Base-by-base conservation (phyloP, 2,888 invertebrate genomes). In the Daptonema setosum region DNA sequence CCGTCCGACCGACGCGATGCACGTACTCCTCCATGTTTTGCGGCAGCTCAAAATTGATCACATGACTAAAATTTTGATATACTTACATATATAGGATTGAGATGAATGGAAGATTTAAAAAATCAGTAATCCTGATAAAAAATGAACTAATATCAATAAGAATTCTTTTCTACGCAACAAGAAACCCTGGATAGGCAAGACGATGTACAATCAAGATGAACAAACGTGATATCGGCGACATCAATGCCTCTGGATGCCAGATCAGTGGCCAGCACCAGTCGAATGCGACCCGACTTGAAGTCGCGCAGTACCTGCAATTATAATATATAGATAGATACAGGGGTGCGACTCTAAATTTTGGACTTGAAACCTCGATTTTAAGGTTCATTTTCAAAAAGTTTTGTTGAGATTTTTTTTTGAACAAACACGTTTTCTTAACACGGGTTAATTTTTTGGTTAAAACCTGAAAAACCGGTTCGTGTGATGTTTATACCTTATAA, bases 21-120 rank as follows among this genome's bases (percentile, higher is more conserved):
- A 87, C 87, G 73, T 91, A 93, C 67, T 93, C 91, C 70, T 91
- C 91, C 65, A 91, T 86, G 66, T 88, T 86, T 22, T 82, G 78
- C 0, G 91, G 91, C 67, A 91, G 90, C 72, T 93, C 91, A 65
- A 81, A 85, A 72, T 93, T 93, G 28, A 90, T 75, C 1, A 93
- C 87, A 72, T 87, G 86, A 14, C 80, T 45, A 22, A 35, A 35
- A 8, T 11, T 35, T 35, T 8, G 17, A 35, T 17, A 8, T 35
- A 35, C 8, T 17, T 11, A 11, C 35, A 35, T 35, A n/a, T n/a
- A n/a, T n/a, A n/a, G n/a, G 48, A 22, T 48, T 3, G 8, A 22
- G 22, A 62, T 29, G 22, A 17, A 24, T 26, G 25, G 29, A 20
- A 11, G 8, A 43, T 51, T 22, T 14, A n/a, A n/a, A 17, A 20